Evolutionary conservation across 2,113 vertebrate species (phyloP), one percentile per base, ranked within the genome.

Genomic region (Trochalopteron elliotii): DNA sequence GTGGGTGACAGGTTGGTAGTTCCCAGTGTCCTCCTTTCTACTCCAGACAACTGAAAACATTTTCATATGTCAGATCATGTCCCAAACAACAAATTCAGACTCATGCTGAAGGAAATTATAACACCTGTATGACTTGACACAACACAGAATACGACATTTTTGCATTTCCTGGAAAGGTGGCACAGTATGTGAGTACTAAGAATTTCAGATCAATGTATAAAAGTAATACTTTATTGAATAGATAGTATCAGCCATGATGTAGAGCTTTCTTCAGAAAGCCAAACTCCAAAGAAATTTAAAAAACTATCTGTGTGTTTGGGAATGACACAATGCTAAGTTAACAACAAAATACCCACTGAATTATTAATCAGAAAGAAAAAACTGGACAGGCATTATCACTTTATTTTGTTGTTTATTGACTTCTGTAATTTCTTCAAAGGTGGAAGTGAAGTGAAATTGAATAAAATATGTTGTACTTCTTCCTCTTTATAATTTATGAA

Each of bases 1-100:
- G 3, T 68, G n/a, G 24, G 3, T 68, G n/a, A 35, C 1, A 15
- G 40, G 11, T 45, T 1, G 2, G 4, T 45, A 9, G 9, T 30
- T 60, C 11, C 45, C n/a, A 10, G 39, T 12, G 28, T 18, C 10
- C 4, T 71, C 25, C 45, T 68, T 82, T 60, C 30, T 53, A 19
- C 47, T 30, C 40, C 40, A 84, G 12, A 19, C 21, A 65, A 21
- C 5, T 20, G n/a, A 45, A 70, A 83, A 40, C 1, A 8, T 60
- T 74, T 78, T 64, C 15, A 52, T 47, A 6, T 7, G 19, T 70
- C 10, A 39, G 50, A 53, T 78, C 17, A n/a, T 22, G 14, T 60
- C 39, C 28, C 18, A 18, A 16, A 60, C 23, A 86, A 69, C 2
- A 72, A 91, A 69, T 64, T 86, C 33, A 67, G 4, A 28, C 9